Base-by-base conservation (phyloP, 2,888 invertebrate species). In the Petrophora chlorosata region DNA sequence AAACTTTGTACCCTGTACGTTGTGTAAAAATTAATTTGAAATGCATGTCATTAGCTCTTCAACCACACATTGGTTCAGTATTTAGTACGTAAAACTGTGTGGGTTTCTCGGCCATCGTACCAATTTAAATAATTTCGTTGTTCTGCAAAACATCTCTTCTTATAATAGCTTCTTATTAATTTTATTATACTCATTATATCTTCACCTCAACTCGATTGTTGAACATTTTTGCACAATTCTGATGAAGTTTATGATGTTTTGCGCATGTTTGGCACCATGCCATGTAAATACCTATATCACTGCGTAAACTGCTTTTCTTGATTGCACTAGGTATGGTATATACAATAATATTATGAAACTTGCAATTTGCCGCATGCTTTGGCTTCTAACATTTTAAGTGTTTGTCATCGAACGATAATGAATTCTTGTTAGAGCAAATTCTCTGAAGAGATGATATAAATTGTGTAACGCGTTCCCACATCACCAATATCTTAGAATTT, bases 211-310 rank as follows among this genome's bases (percentile, higher is more conserved):
- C 19, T 12, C 8, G 7, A 12, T 16, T 17, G 38, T 29, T 9
- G n/a, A 7, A 10, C 10, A 25, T 41, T 30, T 47, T 23, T 12
- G 30, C 35, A 8, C 14, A 12, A 17, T 22, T 15, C 12, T 9
- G 15, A 7, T 14, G 17, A 25, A 33, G 15, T 47, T 44, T 40
- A 44, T 17, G 35, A 40, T 41, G 35, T 30, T 42, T 41, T 38
- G n/a, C 23, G 22, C 16, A 14, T n/a, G 9, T 17, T 38, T 51
- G 44, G 45, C 41, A 38, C 10, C 9, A 2, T 17, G 40, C 38
- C 42, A 38, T 26, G 34, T 40, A 26, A 34, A 39, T 39, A 15
- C 30, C 17, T 29, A 19, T 19, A 19, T 19, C 7, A 19, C 5
- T 19, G 7, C 7, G 4, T 19, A 29, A 9, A 14, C 5, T 19